phyloP scores from a whole-genome alignment of 2,797 vertebrate genomes.

The Xyrichtys novacula region DNA sequence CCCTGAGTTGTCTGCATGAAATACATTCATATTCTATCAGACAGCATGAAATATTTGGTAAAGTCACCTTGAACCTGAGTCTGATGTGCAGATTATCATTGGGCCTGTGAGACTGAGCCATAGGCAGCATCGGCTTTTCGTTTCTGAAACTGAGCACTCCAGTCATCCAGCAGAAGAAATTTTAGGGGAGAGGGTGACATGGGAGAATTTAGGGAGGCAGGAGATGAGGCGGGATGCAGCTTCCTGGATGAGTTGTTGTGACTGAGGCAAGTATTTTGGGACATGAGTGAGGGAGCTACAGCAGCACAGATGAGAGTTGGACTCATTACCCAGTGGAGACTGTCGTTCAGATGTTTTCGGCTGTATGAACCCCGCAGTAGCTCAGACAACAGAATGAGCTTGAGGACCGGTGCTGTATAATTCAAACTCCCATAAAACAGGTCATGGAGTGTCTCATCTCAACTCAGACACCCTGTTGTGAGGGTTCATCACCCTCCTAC shows the following conservation, averaged over 20 bases:
- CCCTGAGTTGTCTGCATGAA: no score
- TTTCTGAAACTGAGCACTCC: conserved; percentile 1
- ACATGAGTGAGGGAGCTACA: conserved; percentile 16
- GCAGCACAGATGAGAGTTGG: conserved; percentile 14
- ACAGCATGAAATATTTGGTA: no score
- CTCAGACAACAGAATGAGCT: conserved; percentile 16
- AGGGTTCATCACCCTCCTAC: conserved; percentile 46
- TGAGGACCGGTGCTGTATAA: conserved; percentile 34
- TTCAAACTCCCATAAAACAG: conserved; percentile 34
- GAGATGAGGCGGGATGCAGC: neutral
- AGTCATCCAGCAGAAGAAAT: neutral
- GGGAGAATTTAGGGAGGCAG: conserved; percentile 13
- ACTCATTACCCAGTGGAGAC: conserved; percentile 14
- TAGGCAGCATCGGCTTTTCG: conserved; percentile 13
- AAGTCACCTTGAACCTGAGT: neutral
- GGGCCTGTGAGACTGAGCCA: neutral
- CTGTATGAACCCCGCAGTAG: conserved; percentile 21
- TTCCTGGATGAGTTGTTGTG: conserved; percentile 47
- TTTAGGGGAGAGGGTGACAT: conserved; percentile 1
- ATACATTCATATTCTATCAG: no score
- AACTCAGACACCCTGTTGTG: conserved; percentile 29
- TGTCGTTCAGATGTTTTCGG: conserved; percentile 11
- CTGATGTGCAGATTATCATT: conserved; percentile 7
- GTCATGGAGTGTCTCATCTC: conserved; percentile 38
- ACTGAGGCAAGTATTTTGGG: conserved; percentile 37